These are phyloP conservation scores for Chiridota heheva DNA, from an alignment of 35 echinoderm and acorn worm genomes.

Conservation along the genomic window DNA sequence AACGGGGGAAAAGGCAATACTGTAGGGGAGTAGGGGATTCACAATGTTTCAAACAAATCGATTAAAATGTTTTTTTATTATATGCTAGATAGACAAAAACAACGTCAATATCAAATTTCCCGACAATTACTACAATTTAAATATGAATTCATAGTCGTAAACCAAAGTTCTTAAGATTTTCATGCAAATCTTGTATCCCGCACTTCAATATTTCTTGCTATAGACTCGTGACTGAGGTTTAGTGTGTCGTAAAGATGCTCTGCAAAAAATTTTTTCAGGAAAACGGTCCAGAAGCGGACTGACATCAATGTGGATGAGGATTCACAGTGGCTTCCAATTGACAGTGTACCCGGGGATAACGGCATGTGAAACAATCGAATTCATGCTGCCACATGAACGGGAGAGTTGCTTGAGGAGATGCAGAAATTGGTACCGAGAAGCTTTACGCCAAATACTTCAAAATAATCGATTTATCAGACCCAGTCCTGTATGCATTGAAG, in stretches of 20 bases:
- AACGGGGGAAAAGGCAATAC: too few species aligned
- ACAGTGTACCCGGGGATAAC: slow-evolving; percentile 29
- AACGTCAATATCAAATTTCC: too few species aligned
- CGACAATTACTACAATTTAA: too few species aligned
- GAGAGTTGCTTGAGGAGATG: slow-evolving; percentile 24
- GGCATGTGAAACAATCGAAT: not conserved
- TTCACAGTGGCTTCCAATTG: slow-evolving; percentile 19
- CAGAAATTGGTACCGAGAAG: slow-evolving; percentile 34
- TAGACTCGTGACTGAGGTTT: slow-evolving; percentile 14
- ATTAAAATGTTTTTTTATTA: too few species aligned
- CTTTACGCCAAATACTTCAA: not conserved
- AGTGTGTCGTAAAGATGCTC: slow-evolving; percentile 17
- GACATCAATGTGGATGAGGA: slow-evolving; percentile 10
- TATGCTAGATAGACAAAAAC: too few species aligned
- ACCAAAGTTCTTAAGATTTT: too few species aligned
- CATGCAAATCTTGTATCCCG: too few species aligned
- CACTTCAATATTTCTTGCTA: too few species aligned
- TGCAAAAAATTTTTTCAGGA: slow-evolving; percentile 25
- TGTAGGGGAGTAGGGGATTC: too few species aligned
- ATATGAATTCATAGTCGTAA: too few species aligned
- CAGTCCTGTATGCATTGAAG: slow-evolving; percentile 17
- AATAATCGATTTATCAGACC: slow-evolving; percentile 13
- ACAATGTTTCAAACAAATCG: too few species aligned
- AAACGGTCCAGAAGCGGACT: not conserved
- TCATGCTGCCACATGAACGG: slow-evolving; percentile 23